phyloP scores from a whole-genome alignment of 2,797 vertebrate species.

The Huso huso region DNA sequence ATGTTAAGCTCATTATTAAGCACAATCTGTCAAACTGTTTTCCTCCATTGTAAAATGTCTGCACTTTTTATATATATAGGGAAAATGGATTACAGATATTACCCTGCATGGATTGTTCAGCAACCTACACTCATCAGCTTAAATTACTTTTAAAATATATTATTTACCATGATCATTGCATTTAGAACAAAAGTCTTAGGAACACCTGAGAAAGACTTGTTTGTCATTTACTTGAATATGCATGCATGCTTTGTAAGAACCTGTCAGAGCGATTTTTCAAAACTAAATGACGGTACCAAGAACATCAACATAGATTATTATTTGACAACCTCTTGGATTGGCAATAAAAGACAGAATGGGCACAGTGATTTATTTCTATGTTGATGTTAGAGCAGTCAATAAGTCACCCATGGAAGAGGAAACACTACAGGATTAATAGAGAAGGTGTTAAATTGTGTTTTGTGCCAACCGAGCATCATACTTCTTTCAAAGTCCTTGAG shows the following conservation, averaged over 20 bases:
- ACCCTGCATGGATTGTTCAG: constrained; percentile 1
- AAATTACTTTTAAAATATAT: constrained; percentile 17
- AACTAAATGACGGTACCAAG: neutral
- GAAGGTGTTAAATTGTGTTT: too few relatives aligned
- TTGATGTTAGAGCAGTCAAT: too few relatives aligned
- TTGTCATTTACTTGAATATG: neutral
- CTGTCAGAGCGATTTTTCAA: neutral
- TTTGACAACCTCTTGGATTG: too few relatives aligned
- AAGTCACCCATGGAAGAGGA: too few relatives aligned
- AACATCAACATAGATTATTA: too few relatives aligned
- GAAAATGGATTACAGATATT: constrained; percentile 13
- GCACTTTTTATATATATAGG: constrained; percentile 2
- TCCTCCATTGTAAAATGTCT: constrained; percentile 13
- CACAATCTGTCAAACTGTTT: constrained; percentile 6
- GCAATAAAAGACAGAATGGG: too few relatives aligned
- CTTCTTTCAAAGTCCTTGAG: too few relatives aligned
- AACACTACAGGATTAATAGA: too few relatives aligned
- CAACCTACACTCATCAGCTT: constrained; percentile 18
- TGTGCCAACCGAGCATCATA: too few relatives aligned
- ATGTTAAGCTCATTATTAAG: constrained; percentile 6
- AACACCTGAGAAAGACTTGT: constrained; percentile 5
- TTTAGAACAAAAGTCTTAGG: constrained; percentile 8
- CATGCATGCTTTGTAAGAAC: neutral
- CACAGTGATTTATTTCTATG: too few relatives aligned
- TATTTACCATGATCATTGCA: neutral